Base-by-base conservation (phyloP, 2,888 invertebrate genomes). In the Podabrus alpinus region DNA sequence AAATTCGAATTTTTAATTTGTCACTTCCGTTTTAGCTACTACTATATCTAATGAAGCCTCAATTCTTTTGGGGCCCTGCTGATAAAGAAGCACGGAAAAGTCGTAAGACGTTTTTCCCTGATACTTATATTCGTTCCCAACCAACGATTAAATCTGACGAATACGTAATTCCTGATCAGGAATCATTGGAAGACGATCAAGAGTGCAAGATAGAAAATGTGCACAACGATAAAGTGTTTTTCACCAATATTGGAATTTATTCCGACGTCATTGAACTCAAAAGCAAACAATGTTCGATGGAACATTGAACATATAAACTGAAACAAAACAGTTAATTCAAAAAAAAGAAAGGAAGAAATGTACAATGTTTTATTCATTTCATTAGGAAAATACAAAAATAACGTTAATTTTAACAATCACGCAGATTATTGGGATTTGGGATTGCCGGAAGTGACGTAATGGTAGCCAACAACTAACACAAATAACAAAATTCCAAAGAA, bases 391-490 rank as follows among this genome's bases (percentile, higher is more conserved):
- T 45, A 45, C 45, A 45, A 45, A 45, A 45, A 45, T 45, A 45
- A 5, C 45, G n/a, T n/a, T 45, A 45, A 45, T 45, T 45, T 45
- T 45, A n/a, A 45, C 45, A 45, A n/a, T 45, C 45, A 45, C 29
- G 11, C 11, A 25, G 11, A 29, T 29, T 13, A 3, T 5, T 45
- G n/a, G 2, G 45, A 29, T 87, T 92, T 93, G 1, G 91, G 88
- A 84, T 92, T 92, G 85, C 95, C 97, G 0, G 96, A 97, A 81
- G 95, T 94, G 71, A 98, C 96, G 86, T 98, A 99, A 86, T 99
- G 98, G 86, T 97, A 99, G 1, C 98, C 89, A 68, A 99, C 97
- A n/a, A 99, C 98, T 81, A 98, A 88, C 69, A 98, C 90, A 84
- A 98, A 96, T 59, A 96, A 89, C 0, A 95, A 94, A 2, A 98